These are phyloP conservation scores for Cyrtodaria siliqua DNA, from an alignment of 2,888 invertebrate species.

Conservation along the genomic window DNA sequence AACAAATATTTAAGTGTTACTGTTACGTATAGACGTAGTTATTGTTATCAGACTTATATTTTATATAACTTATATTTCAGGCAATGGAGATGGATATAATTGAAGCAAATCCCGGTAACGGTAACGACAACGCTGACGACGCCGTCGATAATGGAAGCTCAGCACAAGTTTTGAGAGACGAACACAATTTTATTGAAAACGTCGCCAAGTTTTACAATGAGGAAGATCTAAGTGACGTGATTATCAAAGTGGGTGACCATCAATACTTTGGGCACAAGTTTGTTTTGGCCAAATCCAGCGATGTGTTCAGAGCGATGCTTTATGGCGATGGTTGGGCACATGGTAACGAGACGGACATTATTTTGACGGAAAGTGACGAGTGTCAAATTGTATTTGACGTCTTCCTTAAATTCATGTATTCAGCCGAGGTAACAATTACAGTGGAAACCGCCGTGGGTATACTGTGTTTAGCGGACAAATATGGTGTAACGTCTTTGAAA, in stretches of 20 bases:
- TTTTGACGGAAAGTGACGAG: constrained; percentile 83
- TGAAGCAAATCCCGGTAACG: background rate
- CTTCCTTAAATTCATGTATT: constrained; percentile 85
- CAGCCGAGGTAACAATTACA: constrained; percentile 83
- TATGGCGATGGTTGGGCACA: constrained; percentile 83
- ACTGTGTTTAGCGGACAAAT: constrained; percentile 85
- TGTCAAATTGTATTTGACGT: constrained; percentile 83
- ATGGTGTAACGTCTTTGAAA: constrained; percentile 84
- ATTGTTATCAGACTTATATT: too few relatives aligned
- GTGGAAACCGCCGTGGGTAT: constrained; percentile 83
- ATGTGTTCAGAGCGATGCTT: constrained; percentile 85
- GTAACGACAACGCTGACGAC: background rate
- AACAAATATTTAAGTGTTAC: too few relatives aligned
- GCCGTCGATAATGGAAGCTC: background rate
- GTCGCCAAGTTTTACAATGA: constrained; percentile 84
- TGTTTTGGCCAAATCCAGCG: constrained; percentile 85
- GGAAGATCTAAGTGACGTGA: constrained; percentile 83
- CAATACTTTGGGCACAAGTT: constrained; percentile 84
- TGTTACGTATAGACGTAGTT: too few relatives aligned
- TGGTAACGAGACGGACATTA: constrained; percentile 76
- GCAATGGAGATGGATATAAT: background rate
- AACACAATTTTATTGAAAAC: constrained; percentile 82
- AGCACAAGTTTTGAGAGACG: constrained; percentile 78
- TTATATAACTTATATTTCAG: background rate
- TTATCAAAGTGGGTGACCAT: constrained; percentile 78